phyloP scores from a whole-genome alignment of 2,113 vertebrate species.

The Mustela lutreola region DNA sequence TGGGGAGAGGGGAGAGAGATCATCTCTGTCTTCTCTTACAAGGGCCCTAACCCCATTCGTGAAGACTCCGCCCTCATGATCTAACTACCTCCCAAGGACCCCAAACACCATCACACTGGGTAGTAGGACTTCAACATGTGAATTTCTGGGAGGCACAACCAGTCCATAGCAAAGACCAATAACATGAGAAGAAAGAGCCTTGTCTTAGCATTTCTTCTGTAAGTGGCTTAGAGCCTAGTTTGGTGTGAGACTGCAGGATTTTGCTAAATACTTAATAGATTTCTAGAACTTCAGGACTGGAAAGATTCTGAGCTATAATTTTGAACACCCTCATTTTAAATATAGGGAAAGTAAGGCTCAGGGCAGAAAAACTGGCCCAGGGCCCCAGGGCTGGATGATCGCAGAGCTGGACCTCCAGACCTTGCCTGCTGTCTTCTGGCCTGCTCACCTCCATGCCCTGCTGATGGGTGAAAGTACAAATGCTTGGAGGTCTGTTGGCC shows the following conservation, averaged over 20 bases:
- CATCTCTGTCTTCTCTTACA: neutral
- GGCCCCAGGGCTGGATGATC: neutral
- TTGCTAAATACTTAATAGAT: neutral
- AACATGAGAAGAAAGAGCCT: neutral
- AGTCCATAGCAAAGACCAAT: neutral
- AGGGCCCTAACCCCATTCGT: neutral
- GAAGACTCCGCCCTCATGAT: neutral
- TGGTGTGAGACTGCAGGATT: neutral
- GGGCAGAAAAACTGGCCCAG: neutral
- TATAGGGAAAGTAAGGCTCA: neutral
- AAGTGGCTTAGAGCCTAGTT: neutral
- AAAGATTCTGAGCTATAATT: constrained; percentile 8
- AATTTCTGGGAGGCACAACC: neutral
- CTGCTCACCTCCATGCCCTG: neutral
- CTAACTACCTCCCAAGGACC: neutral
- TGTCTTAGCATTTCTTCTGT: neutral
- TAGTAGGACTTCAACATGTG: neutral
- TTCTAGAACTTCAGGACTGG: constrained; percentile 43
- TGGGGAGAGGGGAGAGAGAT: neutral
- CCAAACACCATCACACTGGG: neutral
- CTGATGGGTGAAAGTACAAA: neutral
- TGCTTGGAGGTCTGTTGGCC: neutral
- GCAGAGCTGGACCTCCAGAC: neutral
- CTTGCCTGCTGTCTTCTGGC: neutral
- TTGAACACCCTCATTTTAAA: constrained; percentile 33